phyloP scores from a whole-genome alignment of 2,797 vertebrate genomes.

The Acanthornis magna region DNA sequence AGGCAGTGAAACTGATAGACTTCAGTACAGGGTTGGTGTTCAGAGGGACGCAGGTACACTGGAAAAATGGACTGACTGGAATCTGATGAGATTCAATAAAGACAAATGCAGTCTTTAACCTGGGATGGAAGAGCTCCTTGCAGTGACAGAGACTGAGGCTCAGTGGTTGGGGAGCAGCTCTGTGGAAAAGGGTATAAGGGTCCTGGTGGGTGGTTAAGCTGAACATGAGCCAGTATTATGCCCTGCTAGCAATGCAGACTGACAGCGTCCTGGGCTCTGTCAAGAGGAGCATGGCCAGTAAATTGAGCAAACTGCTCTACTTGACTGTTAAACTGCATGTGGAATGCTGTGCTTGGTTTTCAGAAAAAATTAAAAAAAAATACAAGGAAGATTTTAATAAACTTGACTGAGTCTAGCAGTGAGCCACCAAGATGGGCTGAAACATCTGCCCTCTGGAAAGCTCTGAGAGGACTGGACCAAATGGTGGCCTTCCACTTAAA shows the following conservation, averaged over 20 bases:
- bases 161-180: not conserved
- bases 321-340: not conserved
- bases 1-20: not conserved
- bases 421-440: not conserved
- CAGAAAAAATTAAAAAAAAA: not conserved
- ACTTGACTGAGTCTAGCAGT: not conserved
- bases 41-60: not conserved
- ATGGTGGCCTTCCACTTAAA: not conserved
- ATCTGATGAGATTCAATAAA: not conserved
- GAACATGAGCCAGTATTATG: not conserved
- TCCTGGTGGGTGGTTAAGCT: not conserved
- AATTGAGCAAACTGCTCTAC: not conserved
- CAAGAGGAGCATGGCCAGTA: not conserved
- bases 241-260: not conserved
- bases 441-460: not conserved
- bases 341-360: not conserved
- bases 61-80: not conserved
- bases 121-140: not conserved
- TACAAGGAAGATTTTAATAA: not conserved
- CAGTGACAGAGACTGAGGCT: not conserved
- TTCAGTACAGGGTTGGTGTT: not conserved
- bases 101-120: not conserved
- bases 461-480: not conserved
- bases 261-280: not conserved
- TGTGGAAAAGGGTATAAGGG: not conserved